phyloP scores from a whole-genome alignment of 53 echinoderm and acorn worm genomes.

The Astropecten irregularis region DNA sequence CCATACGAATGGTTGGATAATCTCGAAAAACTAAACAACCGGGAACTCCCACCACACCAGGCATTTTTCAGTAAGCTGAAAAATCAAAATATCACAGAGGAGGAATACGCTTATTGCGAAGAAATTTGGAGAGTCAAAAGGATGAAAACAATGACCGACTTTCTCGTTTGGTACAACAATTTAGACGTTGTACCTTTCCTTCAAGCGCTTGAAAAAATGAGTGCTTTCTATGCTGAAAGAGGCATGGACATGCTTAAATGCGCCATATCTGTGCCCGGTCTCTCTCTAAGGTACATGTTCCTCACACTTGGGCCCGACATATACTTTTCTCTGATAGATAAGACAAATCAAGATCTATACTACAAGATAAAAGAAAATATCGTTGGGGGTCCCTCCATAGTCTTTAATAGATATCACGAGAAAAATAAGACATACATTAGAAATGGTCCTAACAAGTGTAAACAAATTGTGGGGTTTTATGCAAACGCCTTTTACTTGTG shows the following conservation, averaged over 20 bases:
- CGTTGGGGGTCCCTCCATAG: conserved; percentile 63
- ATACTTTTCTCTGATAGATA: conserved; percentile 45
- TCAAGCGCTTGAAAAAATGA: conserved; percentile 65
- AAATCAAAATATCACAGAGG: not conserved
- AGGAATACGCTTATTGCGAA: conserved; percentile 9
- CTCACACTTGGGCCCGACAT: conserved; percentile 1
- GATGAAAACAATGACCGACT: conserved; percentile 42
- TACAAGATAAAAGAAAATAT: conserved; percentile 45
- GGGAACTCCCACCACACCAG: conserved; percentile 1
- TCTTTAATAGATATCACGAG: conserved; percentile 64
- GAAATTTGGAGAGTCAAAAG: not conserved
- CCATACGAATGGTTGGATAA: conserved; percentile 26
- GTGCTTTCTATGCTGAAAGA: conserved; percentile 32
- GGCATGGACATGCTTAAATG: conserved; percentile 65
- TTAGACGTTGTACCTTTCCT: conserved; percentile 63
- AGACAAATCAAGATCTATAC: conserved; percentile 35
- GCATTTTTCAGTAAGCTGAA: conserved; percentile 14
- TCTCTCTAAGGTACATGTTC: conserved; percentile 68
- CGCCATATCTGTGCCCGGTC: conserved; percentile 69
- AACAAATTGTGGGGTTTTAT: not conserved
- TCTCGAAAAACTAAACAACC: not conserved
- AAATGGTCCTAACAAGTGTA: not conserved
- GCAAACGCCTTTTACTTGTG: conserved; percentile 49
- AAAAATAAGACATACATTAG: conserved; percentile 3
- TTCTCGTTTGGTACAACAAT: conserved; percentile 66